phyloP scores from a whole-genome alignment of 2,797 vertebrate genomes.

The Scolopax bukidnonensis region DNA sequence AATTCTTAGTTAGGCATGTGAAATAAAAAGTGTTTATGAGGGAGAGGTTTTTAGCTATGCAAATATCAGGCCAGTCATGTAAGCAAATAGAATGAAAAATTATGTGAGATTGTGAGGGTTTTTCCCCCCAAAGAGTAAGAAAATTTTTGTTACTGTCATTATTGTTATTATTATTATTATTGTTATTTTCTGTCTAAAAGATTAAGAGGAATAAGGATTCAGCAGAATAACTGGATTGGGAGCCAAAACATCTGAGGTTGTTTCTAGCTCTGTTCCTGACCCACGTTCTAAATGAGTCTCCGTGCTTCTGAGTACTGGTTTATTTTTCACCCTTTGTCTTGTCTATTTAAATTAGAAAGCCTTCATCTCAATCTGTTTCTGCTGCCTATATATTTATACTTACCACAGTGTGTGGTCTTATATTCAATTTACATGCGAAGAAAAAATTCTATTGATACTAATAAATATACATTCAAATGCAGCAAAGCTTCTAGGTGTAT shows the following conservation, averaged over 20 bases:
- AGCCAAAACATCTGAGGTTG: not conserved
- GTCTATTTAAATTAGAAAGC: not conserved
- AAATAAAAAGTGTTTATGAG: conserved; percentile 29
- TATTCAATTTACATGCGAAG: not conserved
- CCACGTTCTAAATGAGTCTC: not conserved
- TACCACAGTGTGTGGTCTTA: not conserved
- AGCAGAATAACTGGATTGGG: not conserved
- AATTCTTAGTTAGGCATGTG: conserved; percentile 62
- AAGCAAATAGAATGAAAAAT: conserved; percentile 24
- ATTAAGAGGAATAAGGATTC: not conserved
- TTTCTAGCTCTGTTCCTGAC: not conserved
- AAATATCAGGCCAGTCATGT: not conserved
- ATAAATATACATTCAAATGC: not conserved
- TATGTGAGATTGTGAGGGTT: not conserved
- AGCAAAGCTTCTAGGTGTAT: not conserved
- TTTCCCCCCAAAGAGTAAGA: not conserved
- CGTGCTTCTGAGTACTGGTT: not conserved
- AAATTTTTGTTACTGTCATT: not conserved
- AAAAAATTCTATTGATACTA: not conserved
- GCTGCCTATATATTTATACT: not conserved
- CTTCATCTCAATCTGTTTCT: not conserved
- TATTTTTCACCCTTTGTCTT: not conserved
- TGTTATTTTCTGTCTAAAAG: not conserved
- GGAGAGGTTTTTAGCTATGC: not conserved
- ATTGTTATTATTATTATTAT: not conserved